Conservation (phyloP, 2,797 vertebrate genomes). For the Thunnus albacares region DNA sequence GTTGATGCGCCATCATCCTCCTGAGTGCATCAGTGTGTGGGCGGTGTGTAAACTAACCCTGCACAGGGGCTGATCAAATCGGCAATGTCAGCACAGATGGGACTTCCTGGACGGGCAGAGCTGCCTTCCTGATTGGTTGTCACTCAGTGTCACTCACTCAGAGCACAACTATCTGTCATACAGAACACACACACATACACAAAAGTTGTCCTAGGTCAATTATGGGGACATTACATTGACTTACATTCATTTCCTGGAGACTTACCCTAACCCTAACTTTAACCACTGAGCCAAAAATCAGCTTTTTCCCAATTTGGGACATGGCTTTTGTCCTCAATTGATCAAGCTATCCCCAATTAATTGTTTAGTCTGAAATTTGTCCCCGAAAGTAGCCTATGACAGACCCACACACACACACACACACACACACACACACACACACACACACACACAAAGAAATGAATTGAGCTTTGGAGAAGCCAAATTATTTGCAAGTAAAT, state of each 20-base stretch:
- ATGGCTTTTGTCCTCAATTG: too few relatives aligned
- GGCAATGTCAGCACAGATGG: slow-evolving; percentile 71
- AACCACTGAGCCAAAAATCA: too few relatives aligned
- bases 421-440: slow-evolving; percentile 39
- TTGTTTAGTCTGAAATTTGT: too few relatives aligned
- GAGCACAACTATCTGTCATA: slow-evolving; percentile 66
- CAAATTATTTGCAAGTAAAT: slow-evolving; percentile 72
- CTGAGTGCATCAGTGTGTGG: slow-evolving; percentile 43
- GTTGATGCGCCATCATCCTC: slow-evolving; percentile 44
- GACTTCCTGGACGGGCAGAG: slow-evolving; percentile 70
- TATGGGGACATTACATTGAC: too few relatives aligned
- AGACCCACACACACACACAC: slow-evolving; percentile 40
- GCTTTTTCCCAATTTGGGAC: too few relatives aligned
- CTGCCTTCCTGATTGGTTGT: slow-evolving; percentile 75
- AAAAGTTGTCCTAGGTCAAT: slow-evolving; percentile 1
- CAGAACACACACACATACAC: slow-evolving; percentile 38
- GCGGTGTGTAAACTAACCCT: slow-evolving; percentile 51
- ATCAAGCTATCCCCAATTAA: too few relatives aligned
- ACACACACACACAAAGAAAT: slow-evolving; percentile 42
- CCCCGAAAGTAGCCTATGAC: too few relatives aligned
- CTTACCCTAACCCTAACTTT: too few relatives aligned
- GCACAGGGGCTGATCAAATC: slow-evolving; percentile 57
- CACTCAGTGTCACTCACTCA: slow-evolving; percentile 68
- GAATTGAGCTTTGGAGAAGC: slow-evolving; percentile 51
- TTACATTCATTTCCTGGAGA: too few relatives aligned